Conservation (phyloP, 2,113 vertebrate genomes). For the Apteryx mantelli region DNA sequence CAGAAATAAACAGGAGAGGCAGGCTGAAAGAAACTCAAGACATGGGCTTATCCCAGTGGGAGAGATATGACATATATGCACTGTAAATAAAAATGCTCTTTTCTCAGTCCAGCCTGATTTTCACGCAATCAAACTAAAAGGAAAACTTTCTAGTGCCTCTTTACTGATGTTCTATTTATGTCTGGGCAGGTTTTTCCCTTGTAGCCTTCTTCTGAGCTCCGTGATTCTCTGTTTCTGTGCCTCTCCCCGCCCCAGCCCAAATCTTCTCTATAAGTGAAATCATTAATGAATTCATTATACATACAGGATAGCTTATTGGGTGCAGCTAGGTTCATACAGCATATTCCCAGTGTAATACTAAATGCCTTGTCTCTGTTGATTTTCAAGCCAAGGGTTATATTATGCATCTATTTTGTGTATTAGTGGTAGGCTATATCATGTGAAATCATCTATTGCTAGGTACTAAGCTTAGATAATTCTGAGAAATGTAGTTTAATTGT, state of each 20-base stretch:
- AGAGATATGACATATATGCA: neutral
- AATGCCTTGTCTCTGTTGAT: constrained; percentile 11
- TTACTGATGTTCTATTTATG: neutral
- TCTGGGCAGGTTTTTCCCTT: neutral
- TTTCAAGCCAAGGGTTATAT: constrained; percentile 47
- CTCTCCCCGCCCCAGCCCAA: neutral
- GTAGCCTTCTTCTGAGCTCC: neutral
- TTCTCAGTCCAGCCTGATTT: neutral
- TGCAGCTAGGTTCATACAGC: neutral
- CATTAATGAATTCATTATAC: constrained; percentile 42
- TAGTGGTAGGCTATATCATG: constrained; percentile 18
- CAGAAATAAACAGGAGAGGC: constrained; percentile 39
- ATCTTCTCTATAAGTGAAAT: constrained; percentile 41
- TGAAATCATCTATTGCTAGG: constrained; percentile 33
- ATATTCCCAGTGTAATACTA: constrained; percentile 13
- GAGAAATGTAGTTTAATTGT: constrained; percentile 65
- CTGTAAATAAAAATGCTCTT: constrained; percentile 7
- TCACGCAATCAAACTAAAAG: neutral
- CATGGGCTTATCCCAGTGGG: neutral
- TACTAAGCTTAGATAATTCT: constrained; percentile 24
- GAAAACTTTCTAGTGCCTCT: neutral
- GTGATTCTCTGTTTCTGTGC: neutral
- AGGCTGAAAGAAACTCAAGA: neutral
- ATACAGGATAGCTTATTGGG: neutral
- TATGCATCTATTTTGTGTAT: constrained; percentile 44